A percentile compares a stretch with the other conserved stretches of the same genome.
Evolutionary conservation across 2,888 invertebrate genomes (phyloP).

Genomic region (Ecliptopera silaceata): DNA sequence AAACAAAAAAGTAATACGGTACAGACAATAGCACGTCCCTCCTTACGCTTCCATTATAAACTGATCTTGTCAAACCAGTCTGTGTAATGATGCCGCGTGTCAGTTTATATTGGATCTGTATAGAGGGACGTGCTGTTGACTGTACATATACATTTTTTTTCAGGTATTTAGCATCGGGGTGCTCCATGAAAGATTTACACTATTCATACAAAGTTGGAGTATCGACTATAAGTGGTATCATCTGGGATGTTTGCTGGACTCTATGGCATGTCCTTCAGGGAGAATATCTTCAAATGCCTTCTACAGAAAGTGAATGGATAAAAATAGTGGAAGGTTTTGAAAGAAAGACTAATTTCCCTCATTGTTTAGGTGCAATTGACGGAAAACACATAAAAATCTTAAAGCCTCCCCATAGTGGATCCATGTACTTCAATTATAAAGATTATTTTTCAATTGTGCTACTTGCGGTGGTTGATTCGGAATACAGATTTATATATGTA

Average conservation of each 20-base stretch:
- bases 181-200: slow-evolving; percentile 39
- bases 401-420: slow-evolving; percentile 3
- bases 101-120: slow-evolving; percentile 11
- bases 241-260: slow-evolving; percentile 36
- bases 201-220: slow-evolving; percentile 40
- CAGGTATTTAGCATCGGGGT: slow-evolving; percentile 36
- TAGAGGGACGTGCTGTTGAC: not conserved
- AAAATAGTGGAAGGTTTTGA: slow-evolving; percentile 35
- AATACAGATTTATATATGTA: slow-evolving; percentile 5
- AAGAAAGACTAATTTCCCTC: slow-evolving; percentile 32
- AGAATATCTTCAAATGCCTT: slow-evolving; percentile 18
- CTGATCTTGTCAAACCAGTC: slow-evolving; percentile 2
- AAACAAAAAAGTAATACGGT: not conserved
- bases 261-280: slow-evolving; percentile 37
- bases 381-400: slow-evolving; percentile 9
- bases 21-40: slow-evolving; percentile 9
- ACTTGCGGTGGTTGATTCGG: slow-evolving; percentile 1
- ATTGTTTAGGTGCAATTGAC: slow-evolving; percentile 37
- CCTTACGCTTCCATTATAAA: not conserved
- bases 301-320: slow-evolving; percentile 33
- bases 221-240: slow-evolving; percentile 40
- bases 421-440: slow-evolving; percentile 1
- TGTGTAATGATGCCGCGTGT: slow-evolving; percentile 3
- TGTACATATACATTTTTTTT: slow-evolving; percentile 22
- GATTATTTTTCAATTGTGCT: not conserved